Conservation (phyloP, 2,113 vertebrate genomes). For the Lutjanus erythropterus region DNA sequence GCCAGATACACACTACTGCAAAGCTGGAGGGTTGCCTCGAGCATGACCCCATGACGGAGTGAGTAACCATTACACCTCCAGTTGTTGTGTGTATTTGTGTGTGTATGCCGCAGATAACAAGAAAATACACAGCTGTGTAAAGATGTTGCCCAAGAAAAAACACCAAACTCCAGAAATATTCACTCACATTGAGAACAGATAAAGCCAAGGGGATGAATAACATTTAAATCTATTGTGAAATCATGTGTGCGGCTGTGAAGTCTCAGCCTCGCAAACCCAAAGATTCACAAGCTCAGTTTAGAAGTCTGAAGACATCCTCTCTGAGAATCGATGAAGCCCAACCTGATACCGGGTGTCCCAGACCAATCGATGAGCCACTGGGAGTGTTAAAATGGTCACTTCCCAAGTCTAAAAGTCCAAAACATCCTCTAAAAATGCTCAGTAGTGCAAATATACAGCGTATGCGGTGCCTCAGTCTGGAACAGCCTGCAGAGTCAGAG, state of each 20-base stretch:
- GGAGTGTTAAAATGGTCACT: not conserved
- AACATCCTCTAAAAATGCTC: not conserved
- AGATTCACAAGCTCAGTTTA: not conserved
- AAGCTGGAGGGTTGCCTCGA: not conserved
- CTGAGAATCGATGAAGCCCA: not conserved
- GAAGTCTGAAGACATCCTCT: not conserved
- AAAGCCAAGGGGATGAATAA: not conserved
- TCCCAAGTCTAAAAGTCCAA: no score
- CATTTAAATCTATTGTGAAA: not conserved
- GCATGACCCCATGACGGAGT: not conserved
- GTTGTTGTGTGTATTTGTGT: not conserved
- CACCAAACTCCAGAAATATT: not conserved
- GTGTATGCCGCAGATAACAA: not conserved
- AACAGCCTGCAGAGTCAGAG: no score
- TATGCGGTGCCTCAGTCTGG: no score
- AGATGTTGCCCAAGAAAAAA: not conserved
- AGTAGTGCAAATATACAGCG: no score
- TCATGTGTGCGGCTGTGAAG: not conserved
- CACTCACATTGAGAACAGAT: not conserved
- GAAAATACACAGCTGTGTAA: not conserved
- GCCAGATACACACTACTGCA: not conserved
- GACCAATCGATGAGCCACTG: not conserved
- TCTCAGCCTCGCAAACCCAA: not conserved
- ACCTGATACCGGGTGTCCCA: not conserved
- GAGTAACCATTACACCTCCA: not conserved